Evolutionary conservation across 2,888 invertebrate genomes (phyloP), one percentile per base, ranked within the genome.

Genomic region (Himalopsyche kuldschensis): DNA sequence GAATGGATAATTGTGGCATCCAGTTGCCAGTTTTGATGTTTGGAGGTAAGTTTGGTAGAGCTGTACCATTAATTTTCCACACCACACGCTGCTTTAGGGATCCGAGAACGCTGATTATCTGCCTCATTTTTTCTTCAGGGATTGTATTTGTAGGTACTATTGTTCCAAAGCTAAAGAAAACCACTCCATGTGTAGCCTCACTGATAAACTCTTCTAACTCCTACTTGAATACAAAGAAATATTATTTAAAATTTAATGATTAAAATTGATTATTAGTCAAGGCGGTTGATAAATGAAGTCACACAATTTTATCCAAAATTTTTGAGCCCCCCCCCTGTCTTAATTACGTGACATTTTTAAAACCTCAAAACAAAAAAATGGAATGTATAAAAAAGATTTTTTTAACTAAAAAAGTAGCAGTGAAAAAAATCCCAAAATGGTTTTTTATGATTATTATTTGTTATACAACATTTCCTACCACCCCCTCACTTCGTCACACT

Each of bases 101-200:
- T 0, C 91, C 91, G 85, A 93, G 90, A 1, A 90, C 92, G 30
- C 89, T 88, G 86, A 93, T 90, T 86, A 93, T 91, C 79, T 89
- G 89, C 83, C 90, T 88, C 63, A 93, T 87, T 86, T 89, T 91
- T 17, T 90, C 89, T 55, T 88, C 88, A 0, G 93, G 90, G 86
- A 93, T 92, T 0, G 92, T 91, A 87, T 93, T 92, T 47, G 92
- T 91, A 27, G 90, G 88, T 0, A 94, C 90, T 90, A 93, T 92
- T 6, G 93, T 93, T 15, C 93, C 93, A 87, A 93, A 92, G 86
- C 92, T 93, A 90, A 93, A 92, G 87, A 92, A 93, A 82, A 94
- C 91, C 30, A 93, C 90, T 10, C 93, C 93, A 82, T 92, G 90
- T 24, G 88, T 87, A 0, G 91, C 90, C 31, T 89, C 89, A 87